Evolutionary conservation across 2,888 invertebrate genomes (phyloP), one percentile per base, ranked within the genome.

Genomic region (Galerucella pusilla): DNA sequence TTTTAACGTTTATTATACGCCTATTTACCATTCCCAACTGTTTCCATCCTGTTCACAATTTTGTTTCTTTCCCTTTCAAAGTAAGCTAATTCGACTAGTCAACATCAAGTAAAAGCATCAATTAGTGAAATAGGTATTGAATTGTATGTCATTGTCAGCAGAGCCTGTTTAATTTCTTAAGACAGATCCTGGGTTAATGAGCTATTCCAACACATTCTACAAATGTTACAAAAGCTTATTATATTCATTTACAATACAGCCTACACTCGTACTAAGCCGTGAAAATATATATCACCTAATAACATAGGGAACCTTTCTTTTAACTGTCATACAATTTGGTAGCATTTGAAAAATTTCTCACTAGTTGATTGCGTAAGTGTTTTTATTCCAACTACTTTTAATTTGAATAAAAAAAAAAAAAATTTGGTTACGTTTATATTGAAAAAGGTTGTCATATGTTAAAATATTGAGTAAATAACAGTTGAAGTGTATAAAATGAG

Each of bases 261-360:
- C 77, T 75, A 75, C 77, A 64, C 35, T 45, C 16, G 42, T 49
- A 12, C 49, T 49, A 49, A 12, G 49, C 49, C 49, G 14, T 49
- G 3, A 49, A 49, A 5, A 14, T 49, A 49, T 42, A 9, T 42
- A 1, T 42, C 49, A 49, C 49, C 11, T 49, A 49, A 49, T 49
- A 14, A 49, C 14, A 12, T 46, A 16, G 6, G 12, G 28, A 42
- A 45, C 12, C 10, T 35, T 35, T 12, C 9, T 49, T 49, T 11
- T 49, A 49, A 28, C 12, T 45, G n/a, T 71, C 73, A 75, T 77
- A 75, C 77, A 77, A 75, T 73, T 75, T 75, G 75, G 76, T 74
- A 74, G 46, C 63, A 65, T 46, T 25, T 11, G 49, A 9, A 25
- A 6, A 11, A 20, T 25, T 68, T 54, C 35, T 52, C 20, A 11